These are phyloP conservation scores for Lagopus leucura DNA, from an alignment of 2,113 vertebrate species.

Conservation along the genomic window DNA sequence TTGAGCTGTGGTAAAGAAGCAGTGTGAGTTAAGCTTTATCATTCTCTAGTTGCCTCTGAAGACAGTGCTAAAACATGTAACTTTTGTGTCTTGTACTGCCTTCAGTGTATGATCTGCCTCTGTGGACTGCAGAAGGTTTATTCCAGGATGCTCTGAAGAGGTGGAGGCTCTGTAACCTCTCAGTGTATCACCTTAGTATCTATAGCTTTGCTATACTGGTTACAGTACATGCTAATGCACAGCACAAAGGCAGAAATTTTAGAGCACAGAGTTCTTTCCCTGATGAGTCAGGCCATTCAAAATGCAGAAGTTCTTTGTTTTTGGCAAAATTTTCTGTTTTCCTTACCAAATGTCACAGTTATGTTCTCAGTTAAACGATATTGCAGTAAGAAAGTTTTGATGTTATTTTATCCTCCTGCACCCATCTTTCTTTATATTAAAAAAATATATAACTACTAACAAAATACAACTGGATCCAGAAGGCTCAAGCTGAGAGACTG, in stretches of 20 bases:
- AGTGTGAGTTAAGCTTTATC: not conserved
- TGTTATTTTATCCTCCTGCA: not conserved
- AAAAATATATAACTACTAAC: not conserved
- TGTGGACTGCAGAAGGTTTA: not conserved
- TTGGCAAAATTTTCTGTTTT: constrained; percentile 53
- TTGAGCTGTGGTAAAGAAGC: not conserved
- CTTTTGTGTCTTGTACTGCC: not conserved
- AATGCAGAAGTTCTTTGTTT: constrained; percentile 22
- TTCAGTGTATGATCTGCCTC: not conserved
- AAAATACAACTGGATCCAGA: not conserved
- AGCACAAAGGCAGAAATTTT: not conserved
- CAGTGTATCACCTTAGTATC: not conserved
- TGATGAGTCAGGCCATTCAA: constrained; percentile 52
- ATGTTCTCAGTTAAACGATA: not conserved
- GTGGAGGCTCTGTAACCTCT: not conserved
- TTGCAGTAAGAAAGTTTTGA: not conserved
- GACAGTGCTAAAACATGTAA: accelerated
- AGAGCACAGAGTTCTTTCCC: not conserved
- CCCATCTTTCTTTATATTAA: not conserved
- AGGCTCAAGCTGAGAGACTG: not conserved
- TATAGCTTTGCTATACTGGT: not conserved
- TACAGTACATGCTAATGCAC: not conserved
- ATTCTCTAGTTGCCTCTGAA: not conserved
- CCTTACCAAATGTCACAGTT: constrained; percentile 41
- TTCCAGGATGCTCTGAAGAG: not conserved